Evolutionary conservation across 2,113 vertebrate genomes (phyloP).

Genomic region (Leiothrix lutea): DNA sequence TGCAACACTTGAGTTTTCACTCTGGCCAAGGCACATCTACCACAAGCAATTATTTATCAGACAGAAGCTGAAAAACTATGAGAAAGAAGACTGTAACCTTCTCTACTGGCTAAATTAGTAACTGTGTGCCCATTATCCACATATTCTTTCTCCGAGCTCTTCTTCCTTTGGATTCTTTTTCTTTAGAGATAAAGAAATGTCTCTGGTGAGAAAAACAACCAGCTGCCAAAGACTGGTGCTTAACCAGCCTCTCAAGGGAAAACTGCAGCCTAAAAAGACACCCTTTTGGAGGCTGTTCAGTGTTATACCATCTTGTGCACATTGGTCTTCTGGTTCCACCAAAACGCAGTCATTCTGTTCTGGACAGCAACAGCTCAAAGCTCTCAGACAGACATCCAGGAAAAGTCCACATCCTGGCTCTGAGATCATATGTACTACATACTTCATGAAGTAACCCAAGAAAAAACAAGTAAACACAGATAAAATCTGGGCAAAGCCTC

Average conservation of each 20-base stretch:
- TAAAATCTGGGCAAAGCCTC: background rate
- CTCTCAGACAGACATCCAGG: background rate
- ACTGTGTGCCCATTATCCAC: background rate
- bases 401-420: background rate
- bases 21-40: background rate
- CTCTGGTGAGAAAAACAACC: background rate
- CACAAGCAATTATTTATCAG: background rate
- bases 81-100: background rate
- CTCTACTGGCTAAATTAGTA: background rate
- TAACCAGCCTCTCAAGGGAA: background rate
- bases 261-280: background rate
- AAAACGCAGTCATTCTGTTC: background rate
- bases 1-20: background rate
- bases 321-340: background rate
- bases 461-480: background rate
- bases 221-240: background rate
- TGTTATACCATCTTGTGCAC: background rate
- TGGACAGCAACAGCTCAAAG: background rate
- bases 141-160: background rate
- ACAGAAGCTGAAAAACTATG: background rate
- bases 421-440: background rate
- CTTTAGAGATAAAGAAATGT: background rate
- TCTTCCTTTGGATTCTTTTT: background rate
- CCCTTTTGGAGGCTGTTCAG: background rate
- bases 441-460: background rate